These are phyloP conservation scores for Dicrostonyx torquatus DNA, from an alignment of 2,797 vertebrate species.

Conservation along the genomic window DNA sequence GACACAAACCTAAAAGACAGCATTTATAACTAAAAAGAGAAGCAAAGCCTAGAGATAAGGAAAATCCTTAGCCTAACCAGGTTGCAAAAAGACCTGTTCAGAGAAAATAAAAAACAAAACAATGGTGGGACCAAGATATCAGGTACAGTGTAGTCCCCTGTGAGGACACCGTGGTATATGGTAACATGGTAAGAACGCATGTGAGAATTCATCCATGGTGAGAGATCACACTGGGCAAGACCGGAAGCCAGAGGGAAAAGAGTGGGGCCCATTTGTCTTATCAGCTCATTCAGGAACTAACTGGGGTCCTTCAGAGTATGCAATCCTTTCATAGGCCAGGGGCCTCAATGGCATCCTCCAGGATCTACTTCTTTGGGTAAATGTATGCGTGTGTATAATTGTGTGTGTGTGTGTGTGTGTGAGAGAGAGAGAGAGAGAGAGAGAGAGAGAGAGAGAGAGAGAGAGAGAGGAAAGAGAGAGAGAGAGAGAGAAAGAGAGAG, in stretches of 20 bases:
- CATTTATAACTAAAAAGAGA: neutral
- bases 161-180: neutral
- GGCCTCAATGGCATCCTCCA: neutral
- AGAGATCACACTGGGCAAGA: neutral
- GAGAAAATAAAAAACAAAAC: neutral
- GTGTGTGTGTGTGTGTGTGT: neutral
- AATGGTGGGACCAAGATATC: neutral
- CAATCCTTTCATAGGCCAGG: neutral
- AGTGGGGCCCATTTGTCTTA: neutral
- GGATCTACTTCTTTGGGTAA: neutral
- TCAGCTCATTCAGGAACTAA: neutral
- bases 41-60: neutral
- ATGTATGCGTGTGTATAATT: neutral
- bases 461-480: too few relatives aligned
- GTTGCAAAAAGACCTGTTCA: neutral
- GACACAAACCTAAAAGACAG: neutral
- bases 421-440: too few relatives aligned
- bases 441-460: too few relatives aligned
- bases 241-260: neutral
- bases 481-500: too few relatives aligned
- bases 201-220: neutral
- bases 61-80: neutral
- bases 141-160: neutral
- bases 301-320: neutral
- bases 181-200: too few relatives aligned